Conservation (phyloP, 1,140 invertebrate genomes). For the Drosophila burlai region DNA sequence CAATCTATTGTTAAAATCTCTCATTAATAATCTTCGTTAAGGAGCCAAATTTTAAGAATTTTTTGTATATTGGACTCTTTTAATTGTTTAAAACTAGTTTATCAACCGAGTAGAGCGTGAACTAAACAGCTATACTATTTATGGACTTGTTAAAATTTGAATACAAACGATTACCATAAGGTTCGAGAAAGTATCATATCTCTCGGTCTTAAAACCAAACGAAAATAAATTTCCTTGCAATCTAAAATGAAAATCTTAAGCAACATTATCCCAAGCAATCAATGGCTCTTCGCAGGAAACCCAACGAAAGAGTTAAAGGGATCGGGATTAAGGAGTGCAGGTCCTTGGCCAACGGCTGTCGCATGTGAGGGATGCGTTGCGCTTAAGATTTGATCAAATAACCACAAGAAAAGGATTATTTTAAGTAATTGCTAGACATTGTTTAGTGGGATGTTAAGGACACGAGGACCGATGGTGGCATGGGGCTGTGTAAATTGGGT, state of each 20-base stretch:
- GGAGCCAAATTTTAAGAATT: no score
- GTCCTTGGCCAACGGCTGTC: conserved; percentile 16
- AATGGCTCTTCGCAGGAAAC: conserved; percentile 24
- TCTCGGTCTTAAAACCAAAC: not conserved
- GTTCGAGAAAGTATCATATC: not conserved
- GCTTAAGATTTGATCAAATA: conserved; percentile 77
- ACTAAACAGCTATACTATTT: no score
- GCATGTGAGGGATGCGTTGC: conserved; percentile 50
- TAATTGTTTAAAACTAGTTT: no score
- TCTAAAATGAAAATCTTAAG: conserved; percentile 77
- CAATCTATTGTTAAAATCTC: no score
- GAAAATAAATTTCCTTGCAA: conserved; percentile 46
- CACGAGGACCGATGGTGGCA: not conserved
- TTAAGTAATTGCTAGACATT: conserved; percentile 78
- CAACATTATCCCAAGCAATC: conserved; percentile 31
- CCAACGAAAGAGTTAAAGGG: conserved; percentile 59
- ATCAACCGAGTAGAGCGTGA: no score
- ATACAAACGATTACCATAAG: not conserved
- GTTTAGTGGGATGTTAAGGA: conserved; percentile 48
- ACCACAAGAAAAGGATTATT: conserved; percentile 77
- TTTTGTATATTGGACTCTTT: no score
- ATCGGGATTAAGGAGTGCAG: conserved; percentile 29
- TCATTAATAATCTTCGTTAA: no score
- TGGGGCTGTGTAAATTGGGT: conserved; percentile 24
- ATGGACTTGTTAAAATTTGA: not conserved